Percentiles rank a stretch among this genome's conserved stretches.
These are phyloP conservation scores for Lucinisca nassula DNA, from an alignment of 2,888 invertebrate genomes.

Conservation along the genomic window DNA sequence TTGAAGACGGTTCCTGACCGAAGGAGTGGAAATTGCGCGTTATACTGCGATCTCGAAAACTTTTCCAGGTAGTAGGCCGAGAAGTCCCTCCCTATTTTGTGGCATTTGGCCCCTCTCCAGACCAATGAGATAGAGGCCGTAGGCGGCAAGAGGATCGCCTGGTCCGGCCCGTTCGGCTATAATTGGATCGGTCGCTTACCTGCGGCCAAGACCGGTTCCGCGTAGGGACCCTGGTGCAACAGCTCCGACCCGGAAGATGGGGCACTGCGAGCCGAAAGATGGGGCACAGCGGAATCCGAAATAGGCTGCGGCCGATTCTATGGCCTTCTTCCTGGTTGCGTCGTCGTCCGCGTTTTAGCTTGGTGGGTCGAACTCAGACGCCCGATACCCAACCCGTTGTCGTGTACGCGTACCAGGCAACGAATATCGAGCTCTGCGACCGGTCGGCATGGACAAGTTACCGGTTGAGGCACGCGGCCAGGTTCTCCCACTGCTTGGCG, in stretches of 20 bases:
- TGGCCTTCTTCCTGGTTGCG: neutral
- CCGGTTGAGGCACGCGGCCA: too few relatives aligned
- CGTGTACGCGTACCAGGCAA: too few relatives aligned
- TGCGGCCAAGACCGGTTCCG: neutral
- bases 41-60: neutral
- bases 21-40: too few relatives aligned
- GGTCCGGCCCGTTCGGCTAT: too few relatives aligned
- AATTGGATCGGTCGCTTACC: too few relatives aligned
- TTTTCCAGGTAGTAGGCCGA: neutral
- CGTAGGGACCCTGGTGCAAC: neutral
- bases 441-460: too few relatives aligned
- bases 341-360: neutral
- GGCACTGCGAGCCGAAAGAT: neutral
- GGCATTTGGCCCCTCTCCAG: too few relatives aligned
- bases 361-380: neutral
- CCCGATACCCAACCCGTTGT: neutral
- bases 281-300: neutral
- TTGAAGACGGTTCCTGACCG: neutral
- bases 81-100: too few relatives aligned
- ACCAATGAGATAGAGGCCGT: too few relatives aligned
- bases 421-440: too few relatives aligned
- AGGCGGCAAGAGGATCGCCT: too few relatives aligned
- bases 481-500: too few relatives aligned
- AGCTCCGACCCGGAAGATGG: neutral
- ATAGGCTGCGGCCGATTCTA: neutral